Conservation (phyloP, 2,797 vertebrate species). For the Nyctibius grandis region DNA sequence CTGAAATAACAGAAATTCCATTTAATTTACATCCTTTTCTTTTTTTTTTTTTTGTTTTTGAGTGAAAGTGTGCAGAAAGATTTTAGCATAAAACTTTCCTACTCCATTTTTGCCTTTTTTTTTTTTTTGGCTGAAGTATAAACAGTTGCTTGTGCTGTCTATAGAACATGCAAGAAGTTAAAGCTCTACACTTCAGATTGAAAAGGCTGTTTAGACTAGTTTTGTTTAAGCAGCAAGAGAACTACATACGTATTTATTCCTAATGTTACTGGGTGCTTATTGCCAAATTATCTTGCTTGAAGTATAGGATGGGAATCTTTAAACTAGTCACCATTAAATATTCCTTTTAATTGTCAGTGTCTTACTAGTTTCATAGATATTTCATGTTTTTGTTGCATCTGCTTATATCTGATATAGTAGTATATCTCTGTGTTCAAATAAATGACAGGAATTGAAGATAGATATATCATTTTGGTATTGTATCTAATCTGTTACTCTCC, state of each 20-base stretch:
- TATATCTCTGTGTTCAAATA: not conserved
- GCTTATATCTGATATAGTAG: not conserved
- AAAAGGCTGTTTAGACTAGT: not conserved
- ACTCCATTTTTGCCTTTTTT: fast-evolving
- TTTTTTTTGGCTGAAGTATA: not conserved
- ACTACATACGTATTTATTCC: not conserved
- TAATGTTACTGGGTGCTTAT: not conserved
- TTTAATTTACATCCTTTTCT: not conserved
- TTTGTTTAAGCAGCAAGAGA: not conserved
- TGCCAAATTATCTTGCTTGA: not conserved
- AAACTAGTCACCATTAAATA: not conserved
- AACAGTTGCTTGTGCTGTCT: not conserved
- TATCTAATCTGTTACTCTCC: not conserved
- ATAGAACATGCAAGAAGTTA: not conserved
- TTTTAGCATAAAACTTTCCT: not conserved
- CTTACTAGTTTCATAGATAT: not conserved
- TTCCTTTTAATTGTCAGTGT: not conserved
- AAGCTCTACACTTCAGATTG: not conserved
- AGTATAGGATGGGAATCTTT: not conserved
- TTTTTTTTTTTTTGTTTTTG: not conserved
- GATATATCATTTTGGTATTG: not conserved
- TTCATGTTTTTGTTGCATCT: not conserved
- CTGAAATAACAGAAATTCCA: not conserved
- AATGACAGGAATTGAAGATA: not conserved
- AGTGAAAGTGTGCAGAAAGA: not conserved